Evolutionary conservation across 2,888 invertebrate genomes (phyloP), one percentile per base, ranked within the genome.

Genomic region (Scelioninae gen. 2): DNA sequence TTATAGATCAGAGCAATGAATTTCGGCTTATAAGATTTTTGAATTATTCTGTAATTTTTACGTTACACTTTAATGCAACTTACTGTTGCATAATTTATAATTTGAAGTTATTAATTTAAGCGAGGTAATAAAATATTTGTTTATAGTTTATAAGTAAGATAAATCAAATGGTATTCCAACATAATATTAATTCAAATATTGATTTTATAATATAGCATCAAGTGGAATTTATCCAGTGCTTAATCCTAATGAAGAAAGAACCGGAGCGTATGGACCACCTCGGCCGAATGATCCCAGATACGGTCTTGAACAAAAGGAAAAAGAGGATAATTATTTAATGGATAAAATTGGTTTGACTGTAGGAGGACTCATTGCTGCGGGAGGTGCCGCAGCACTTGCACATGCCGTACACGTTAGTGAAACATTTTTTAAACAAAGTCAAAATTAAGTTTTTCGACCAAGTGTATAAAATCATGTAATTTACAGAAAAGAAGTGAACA

Each of bases 381-480:
- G 86, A 63, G 85, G 86, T 16, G 83, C 84, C 28, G 86, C 85
- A 22, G 85, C 85, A 15, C 84, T 83, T 16, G 82, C 84, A 77
- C 82, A 83, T 67, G 85, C 85, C 4, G 73, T 82, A 9, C 83
- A 81, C 73, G 85, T 85, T 76, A 55, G 70, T 73, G 25, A 4
- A 65, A 45, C 2, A 11, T n/a, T n/a, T n/a, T n/a, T n/a, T n/a
- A n/a, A n/a, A n/a, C n/a, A n/a, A n/a, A n/a, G n/a, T n/a, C n/a
- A n/a, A n/a, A n/a, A n/a, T n/a, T n/a, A n/a, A n/a, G n/a, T n/a
- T n/a, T n/a, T n/a, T n/a, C n/a, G n/a, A n/a, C n/a, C n/a, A n/a
- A n/a, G n/a, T n/a, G n/a, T n/a, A n/a, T n/a, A n/a, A 19, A 19
- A 48, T 22, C 10, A 53, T 15, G 46, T 13, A 31, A 4, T 50